Evolutionary conservation across 64 coral and sea anemone genomes (phyloP).

Genomic region (Actinia equina): DNA sequence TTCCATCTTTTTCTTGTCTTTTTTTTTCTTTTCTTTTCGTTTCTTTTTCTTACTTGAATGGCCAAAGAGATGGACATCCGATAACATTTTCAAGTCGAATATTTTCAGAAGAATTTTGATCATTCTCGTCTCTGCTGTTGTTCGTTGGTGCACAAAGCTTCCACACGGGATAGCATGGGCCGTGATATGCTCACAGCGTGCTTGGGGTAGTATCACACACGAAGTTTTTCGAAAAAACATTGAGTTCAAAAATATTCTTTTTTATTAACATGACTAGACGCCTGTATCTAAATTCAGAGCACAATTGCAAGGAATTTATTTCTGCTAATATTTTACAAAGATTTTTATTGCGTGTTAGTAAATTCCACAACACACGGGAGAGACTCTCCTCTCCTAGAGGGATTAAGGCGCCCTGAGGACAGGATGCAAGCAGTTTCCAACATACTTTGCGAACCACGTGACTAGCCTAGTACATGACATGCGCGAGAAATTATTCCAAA

Average conservation of each 20-base stretch:
- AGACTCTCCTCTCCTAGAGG: not conserved
- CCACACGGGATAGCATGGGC: not conserved
- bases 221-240: not conserved
- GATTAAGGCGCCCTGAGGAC: not conserved
- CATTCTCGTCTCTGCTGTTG: not conserved
- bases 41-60: not conserved
- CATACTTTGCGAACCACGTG: not conserved
- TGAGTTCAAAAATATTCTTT: not conserved
- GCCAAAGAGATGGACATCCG: not conserved
- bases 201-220: not conserved
- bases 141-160: not conserved
- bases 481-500: not conserved
- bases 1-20: not conserved
- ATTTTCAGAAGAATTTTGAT: not conserved
- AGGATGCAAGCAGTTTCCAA: not conserved
- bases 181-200: not conserved
- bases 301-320: not conserved
- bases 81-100: not conserved
- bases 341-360: not conserved
- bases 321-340: not conserved
- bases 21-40: not conserved
- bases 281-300: not conserved
- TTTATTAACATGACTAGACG: too few relatives aligned
- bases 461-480: not conserved
- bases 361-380: not conserved